Conservation (phyloP, 2,113 vertebrate species). For the Recurvirostra avosetta region DNA sequence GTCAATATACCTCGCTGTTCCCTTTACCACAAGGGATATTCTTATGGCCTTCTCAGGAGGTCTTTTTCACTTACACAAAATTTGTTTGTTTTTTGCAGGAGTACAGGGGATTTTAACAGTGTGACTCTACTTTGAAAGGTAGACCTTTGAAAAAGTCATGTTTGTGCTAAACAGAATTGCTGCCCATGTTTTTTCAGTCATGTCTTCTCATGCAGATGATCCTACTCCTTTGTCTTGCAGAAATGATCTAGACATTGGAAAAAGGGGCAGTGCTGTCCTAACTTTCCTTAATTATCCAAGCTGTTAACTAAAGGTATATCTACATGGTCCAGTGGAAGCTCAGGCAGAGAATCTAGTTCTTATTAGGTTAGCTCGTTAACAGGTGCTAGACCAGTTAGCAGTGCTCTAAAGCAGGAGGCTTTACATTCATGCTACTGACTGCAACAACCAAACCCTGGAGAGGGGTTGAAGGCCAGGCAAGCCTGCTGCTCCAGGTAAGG, state of each 20-base stretch:
- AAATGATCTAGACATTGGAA: not conserved
- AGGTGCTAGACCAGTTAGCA: not conserved
- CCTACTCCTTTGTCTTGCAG: not conserved
- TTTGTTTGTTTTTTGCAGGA: not conserved
- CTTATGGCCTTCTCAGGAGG: not conserved
- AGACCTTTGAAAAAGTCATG: not conserved
- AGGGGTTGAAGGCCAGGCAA: rapidly evolving
- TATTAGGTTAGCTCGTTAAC: not conserved
- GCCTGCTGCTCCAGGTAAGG: not conserved
- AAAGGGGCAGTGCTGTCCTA: not conserved
- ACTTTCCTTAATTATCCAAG: not conserved
- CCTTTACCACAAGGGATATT: not conserved
- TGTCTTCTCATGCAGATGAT: not conserved
- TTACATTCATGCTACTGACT: not conserved
- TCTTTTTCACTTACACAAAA: not conserved
- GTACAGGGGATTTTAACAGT: not conserved
- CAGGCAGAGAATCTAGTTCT: not conserved
- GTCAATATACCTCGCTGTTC: rapidly evolving
- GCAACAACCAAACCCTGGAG: not conserved
- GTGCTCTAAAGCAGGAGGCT: not conserved
- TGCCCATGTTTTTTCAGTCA: not conserved
- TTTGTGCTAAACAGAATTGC: not conserved
- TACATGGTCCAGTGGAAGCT: not conserved
- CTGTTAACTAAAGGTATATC: not conserved
- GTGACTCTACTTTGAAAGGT: not conserved